A percentile compares a stretch with the other conserved stretches of the same genome.
These are phyloP conservation scores for Euclidia mi DNA, from an alignment of 2,888 invertebrate genomes.

Conservation along the genomic window DNA sequence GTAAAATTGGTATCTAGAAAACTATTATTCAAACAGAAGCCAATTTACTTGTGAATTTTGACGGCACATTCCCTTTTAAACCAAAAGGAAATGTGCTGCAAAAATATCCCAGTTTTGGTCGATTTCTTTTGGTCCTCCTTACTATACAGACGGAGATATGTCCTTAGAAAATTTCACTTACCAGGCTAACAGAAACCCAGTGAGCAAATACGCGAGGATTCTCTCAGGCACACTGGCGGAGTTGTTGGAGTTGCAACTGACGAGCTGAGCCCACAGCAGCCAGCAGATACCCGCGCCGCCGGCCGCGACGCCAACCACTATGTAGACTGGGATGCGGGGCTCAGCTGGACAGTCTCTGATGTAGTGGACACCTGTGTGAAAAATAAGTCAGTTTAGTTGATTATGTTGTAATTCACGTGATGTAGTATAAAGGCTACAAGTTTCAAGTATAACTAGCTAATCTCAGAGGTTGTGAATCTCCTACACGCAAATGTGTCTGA, in stretches of 20 bases:
- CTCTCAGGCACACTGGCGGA: constrained; percentile 87
- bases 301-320: constrained; percentile 95
- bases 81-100: too few species aligned
- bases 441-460: too few species aligned
- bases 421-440: too few species aligned
- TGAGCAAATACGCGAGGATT: constrained; percentile 92
- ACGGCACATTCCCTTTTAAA: too few species aligned
- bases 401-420: not conserved
- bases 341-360: constrained; percentile 94
- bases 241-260: constrained; percentile 90
- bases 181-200: constrained; percentile 93
- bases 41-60: too few species aligned
- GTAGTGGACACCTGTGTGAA: constrained; percentile 93
- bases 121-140: too few species aligned
- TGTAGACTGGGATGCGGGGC: constrained; percentile 94
- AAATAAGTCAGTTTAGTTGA: not conserved
- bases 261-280: constrained; percentile 92
- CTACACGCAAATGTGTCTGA: too few species aligned
- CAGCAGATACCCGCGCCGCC: constrained; percentile 93
- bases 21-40: too few species aligned
- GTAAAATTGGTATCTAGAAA: too few species aligned
- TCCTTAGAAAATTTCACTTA: constrained; percentile 52
- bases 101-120: too few species aligned
- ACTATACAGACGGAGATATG: not conserved
- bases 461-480: too few species aligned